Percentiles rank a stretch among this genome's conserved stretches.
phyloP scores from a whole-genome alignment of 1,140 invertebrate species.

The Lycorma delicatula region DNA sequence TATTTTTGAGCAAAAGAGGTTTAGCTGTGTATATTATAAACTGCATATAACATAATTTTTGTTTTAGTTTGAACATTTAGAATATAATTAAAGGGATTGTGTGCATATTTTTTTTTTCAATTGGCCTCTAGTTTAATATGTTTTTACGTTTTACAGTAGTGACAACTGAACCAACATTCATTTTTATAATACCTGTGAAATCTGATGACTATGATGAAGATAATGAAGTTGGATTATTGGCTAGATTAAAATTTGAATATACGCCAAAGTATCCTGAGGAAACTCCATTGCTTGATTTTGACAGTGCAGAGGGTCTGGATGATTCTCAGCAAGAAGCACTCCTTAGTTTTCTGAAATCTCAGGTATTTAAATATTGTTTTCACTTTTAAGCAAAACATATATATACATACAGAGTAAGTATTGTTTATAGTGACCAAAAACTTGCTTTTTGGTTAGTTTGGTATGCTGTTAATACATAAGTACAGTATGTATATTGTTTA shows the following conservation, averaged over 20 bases:
- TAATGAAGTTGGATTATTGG: conserved; percentile 32
- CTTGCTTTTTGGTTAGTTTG: too few relatives aligned
- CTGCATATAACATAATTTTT: too few relatives aligned
- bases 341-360: conserved; percentile 54
- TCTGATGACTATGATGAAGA: conserved; percentile 39
- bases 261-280: conserved; percentile 84
- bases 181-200: conserved; percentile 40
- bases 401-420: too few relatives aligned
- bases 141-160: conserved; percentile 65
- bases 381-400: background rate
- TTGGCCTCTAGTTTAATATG: too few relatives aligned
- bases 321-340: conserved; percentile 58
- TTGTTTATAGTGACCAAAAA: too few relatives aligned
- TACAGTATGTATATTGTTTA: too few relatives aligned
- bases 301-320: conserved; percentile 69
- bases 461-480: too few relatives aligned
- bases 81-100: too few relatives aligned
- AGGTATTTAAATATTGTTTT: conserved; percentile 42
- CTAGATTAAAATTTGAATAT: conserved; percentile 65
- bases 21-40: too few relatives aligned
- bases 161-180: conserved; percentile 49
- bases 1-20: too few relatives aligned
- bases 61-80: too few relatives aligned
- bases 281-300: conserved; percentile 67
- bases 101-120: too few relatives aligned